Conservation (phyloP, 1,140 invertebrate species). For the Nilaparvata lugens region DNA sequence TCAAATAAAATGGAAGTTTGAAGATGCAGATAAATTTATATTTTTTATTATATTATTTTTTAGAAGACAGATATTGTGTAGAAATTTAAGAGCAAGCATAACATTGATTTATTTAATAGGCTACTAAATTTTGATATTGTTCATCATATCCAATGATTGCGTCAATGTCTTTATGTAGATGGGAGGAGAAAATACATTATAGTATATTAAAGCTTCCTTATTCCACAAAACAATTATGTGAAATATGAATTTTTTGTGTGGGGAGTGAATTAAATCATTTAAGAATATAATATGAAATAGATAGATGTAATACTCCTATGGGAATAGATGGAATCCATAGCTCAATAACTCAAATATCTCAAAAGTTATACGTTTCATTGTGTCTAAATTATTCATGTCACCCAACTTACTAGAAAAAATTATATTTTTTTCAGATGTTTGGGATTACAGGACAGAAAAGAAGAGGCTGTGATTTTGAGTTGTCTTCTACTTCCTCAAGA, state of each 20-base stretch:
- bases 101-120: no score
- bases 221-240: no score
- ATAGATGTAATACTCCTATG: neutral
- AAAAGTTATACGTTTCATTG: neutral
- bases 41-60: no score
- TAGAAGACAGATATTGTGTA: no score
- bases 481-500: conserved; percentile 53
- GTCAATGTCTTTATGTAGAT: no score
- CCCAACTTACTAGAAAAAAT: neutral
- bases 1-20: no score
- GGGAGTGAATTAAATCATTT: neutral
- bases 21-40: no score
- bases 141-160: no score
- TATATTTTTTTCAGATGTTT: conserved; percentile 25
- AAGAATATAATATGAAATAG: neutral
- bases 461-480: conserved; percentile 47
- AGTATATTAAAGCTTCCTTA: no score
- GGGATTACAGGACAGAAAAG: conserved; percentile 33
- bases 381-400: neutral
- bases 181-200: no score
- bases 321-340: neutral
- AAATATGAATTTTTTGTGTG: neutral
- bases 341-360: neutral
- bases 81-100: no score
- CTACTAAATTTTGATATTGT: no score